These are phyloP conservation scores for Apotomis capreana DNA, from an alignment of 2,888 invertebrate species.

Conservation along the genomic window DNA sequence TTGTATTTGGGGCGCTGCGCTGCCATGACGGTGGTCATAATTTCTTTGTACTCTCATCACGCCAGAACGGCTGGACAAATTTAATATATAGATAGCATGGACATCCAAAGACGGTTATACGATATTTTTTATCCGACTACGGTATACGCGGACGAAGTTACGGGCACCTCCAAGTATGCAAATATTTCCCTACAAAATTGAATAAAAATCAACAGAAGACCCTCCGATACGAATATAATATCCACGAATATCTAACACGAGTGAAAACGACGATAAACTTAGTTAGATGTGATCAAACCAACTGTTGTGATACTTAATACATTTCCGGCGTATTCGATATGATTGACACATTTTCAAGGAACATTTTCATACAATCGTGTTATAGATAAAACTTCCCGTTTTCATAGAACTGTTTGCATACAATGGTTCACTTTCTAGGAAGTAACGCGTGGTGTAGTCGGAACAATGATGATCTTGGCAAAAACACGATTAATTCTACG, in stretches of 20 bases:
- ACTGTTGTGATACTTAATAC: not conserved
- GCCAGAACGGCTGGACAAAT: too few species aligned
- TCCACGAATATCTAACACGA: not conserved
- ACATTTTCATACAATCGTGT: conserved; percentile 15
- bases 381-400: conserved; percentile 37
- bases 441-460: conserved; percentile 21
- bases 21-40: too few species aligned
- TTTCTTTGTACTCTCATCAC: too few species aligned
- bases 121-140: too few species aligned
- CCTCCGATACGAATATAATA: not conserved
- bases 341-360: conserved; percentile 4
- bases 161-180: not conserved
- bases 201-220: not conserved
- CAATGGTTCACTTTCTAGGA: conserved; percentile 40
- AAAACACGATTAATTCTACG: conserved; percentile 37
- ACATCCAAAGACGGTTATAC: too few species aligned
- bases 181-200: not conserved
- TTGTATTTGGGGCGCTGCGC: too few species aligned
- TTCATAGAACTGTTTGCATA: conserved; percentile 35
- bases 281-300: not conserved
- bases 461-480: conserved; percentile 32
- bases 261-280: not conserved
- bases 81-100: too few species aligned
- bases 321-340: not conserved
- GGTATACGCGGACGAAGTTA: too few species aligned